Percentiles rank a stretch among this genome's conserved stretches.
These are phyloP conservation scores for Pipra filicauda DNA, from an alignment of 2,113 vertebrate genomes.

Conservation along the genomic window DNA sequence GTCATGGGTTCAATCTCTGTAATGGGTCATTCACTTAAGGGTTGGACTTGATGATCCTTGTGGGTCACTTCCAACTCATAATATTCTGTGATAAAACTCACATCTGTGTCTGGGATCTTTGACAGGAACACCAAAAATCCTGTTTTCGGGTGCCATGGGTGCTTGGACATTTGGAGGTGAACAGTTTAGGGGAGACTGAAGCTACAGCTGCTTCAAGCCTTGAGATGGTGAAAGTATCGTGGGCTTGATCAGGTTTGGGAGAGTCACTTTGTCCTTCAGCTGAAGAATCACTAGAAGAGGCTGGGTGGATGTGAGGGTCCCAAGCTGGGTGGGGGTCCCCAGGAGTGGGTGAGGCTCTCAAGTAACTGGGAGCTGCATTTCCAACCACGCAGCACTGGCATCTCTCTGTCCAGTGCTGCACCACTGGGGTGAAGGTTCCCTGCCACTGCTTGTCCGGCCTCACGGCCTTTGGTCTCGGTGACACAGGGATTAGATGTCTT, in stretches of 20 bases:
- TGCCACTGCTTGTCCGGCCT: background rate
- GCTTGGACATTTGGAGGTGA: fast-evolving
- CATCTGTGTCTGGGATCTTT: background rate
- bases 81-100: background rate
- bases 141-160: fast-evolving
- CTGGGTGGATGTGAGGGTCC: background rate
- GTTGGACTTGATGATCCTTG: background rate
- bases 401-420: fast-evolving
- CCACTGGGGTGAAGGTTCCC: background rate
- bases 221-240: fast-evolving
- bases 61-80: background rate
- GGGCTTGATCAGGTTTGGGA: background rate
- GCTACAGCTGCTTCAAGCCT: background rate
- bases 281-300: background rate
- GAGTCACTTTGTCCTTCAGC: background rate
- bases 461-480: background rate
- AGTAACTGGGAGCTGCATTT: background rate
- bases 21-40: background rate
- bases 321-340: fast-evolving
- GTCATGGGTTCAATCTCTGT: background rate
- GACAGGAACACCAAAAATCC: background rate
- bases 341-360: background rate
- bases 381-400: fast-evolving
- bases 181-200: background rate
- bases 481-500: background rate